phyloP scores from a whole-genome alignment of 1,140 invertebrate species.

The Cydia fagiglandana region DNA sequence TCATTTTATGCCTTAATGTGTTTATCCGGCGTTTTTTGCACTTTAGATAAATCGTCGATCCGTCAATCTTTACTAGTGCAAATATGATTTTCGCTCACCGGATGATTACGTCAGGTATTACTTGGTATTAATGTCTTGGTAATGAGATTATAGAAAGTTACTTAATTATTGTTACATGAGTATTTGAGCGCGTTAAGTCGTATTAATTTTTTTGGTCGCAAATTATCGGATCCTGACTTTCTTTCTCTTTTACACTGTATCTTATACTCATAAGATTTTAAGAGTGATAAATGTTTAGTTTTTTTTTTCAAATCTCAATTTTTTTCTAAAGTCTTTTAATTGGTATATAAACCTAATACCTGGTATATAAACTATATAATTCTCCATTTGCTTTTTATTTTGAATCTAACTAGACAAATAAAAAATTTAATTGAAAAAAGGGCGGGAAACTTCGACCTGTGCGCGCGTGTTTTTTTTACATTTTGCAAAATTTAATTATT shows the following conservation, averaged over 20 bases:
- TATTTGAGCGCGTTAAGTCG: conserved; percentile 11
- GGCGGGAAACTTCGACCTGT: no score
- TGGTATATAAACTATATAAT: no score
- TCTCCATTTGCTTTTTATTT: no score
- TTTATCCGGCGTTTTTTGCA: conserved; percentile 47
- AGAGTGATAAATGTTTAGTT: no score
- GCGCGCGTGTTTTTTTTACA: no score
- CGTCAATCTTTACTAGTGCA: conserved; percentile 43
- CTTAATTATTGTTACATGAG: conserved; percentile 33
- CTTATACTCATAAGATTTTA: neutral
- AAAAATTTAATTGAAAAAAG: no score
- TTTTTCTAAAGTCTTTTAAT: no score
- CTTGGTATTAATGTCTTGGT: conserved; percentile 26
- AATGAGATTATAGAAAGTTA: conserved; percentile 47
- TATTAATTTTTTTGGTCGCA: neutral
- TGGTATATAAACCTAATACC: no score
- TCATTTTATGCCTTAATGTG: neutral
- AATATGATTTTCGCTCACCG: conserved; percentile 40
- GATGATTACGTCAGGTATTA: conserved; percentile 43
- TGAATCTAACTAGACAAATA: no score
- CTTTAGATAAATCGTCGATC: conserved; percentile 46
- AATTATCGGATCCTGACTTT: neutral
- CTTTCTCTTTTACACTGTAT: neutral
- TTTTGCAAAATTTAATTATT: no score
- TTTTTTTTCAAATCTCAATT: no score